Conservation (phyloP, 2,888 invertebrate species). For the Protophormia terraenovae region DNA sequence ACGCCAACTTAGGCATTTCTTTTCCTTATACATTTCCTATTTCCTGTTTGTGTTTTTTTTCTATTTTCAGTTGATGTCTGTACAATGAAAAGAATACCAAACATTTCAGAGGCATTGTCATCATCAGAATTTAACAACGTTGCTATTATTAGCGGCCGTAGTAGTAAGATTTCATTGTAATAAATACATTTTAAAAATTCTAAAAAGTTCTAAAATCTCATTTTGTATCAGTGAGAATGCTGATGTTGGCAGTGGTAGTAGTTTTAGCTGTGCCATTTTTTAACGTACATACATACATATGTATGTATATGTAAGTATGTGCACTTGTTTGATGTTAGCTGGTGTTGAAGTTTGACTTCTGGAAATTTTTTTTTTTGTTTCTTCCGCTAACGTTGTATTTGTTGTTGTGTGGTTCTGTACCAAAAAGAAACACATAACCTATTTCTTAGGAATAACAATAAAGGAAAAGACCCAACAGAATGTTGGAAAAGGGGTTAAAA, state of each 20-base stretch:
- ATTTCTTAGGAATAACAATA: background rate
- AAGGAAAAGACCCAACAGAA: background rate
- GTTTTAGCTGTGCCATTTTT: background rate
- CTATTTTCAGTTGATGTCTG: background rate
- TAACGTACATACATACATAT: background rate
- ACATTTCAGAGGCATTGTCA: background rate
- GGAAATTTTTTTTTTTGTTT: background rate
- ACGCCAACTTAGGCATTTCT: constrained; percentile 5
- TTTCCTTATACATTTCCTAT: background rate
- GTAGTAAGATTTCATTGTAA: background rate
- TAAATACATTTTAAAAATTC: background rate
- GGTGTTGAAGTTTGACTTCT: background rate
- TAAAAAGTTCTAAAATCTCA: background rate
- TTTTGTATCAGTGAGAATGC: background rate
- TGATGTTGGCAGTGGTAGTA: background rate
- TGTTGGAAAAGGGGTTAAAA: background rate
- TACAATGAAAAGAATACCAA: background rate
- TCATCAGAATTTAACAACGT: too few species aligned
- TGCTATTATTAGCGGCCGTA: too few species aligned
- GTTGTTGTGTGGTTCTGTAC: background rate
- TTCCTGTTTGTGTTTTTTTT: background rate
- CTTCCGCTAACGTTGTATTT: background rate
- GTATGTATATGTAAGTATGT: too few species aligned
- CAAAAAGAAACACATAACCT: background rate
- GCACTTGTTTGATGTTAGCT: constrained; percentile 27